phyloP scores from a whole-genome alignment of 2,888 invertebrate genomes.

The Pinctada fucata region DNA sequence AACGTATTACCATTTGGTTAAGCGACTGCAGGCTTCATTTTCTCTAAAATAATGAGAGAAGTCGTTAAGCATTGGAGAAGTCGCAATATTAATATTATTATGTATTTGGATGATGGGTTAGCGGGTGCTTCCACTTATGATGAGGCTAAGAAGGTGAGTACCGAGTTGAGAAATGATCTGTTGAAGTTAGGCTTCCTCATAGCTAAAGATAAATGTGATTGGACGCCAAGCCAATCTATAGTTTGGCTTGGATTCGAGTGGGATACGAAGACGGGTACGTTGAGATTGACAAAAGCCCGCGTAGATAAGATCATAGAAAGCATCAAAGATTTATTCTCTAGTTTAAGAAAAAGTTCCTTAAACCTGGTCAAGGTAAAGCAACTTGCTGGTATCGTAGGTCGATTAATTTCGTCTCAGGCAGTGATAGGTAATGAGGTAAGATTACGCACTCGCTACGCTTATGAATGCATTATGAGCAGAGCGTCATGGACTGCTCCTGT shows the following conservation, averaged over 20 bases:
- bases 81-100: conserved; percentile 25
- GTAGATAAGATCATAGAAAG: too few species aligned
- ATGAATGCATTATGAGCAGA: conserved; percentile 28
- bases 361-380: conserved; percentile 22
- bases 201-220: conserved; percentile 41
- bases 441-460: conserved; percentile 25
- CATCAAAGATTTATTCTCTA: background rate
- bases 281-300: too few species aligned
- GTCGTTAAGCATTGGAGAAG: conserved; percentile 28
- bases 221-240: conserved; percentile 30
- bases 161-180: conserved; percentile 28
- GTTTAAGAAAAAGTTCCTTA: background rate
- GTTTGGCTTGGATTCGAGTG: conserved; percentile 39
- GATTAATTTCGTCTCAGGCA: conserved; percentile 34
- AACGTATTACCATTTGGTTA: conserved; percentile 11
- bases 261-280: conserved; percentile 25
- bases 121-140: conserved; percentile 7
- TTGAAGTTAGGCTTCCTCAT: conserved; percentile 42
- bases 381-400: conserved; percentile 37
- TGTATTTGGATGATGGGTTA: conserved; percentile 13
- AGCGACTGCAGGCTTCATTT: conserved; percentile 36
- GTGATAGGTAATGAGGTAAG: conserved; percentile 30
- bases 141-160: conserved; percentile 11
- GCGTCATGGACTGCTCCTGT: conserved; percentile 40
- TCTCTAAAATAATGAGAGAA: conserved; percentile 5